These are phyloP conservation scores for Oreochromis mossambicus DNA, from an alignment of 2,797 vertebrate genomes.

Conservation along the genomic window DNA sequence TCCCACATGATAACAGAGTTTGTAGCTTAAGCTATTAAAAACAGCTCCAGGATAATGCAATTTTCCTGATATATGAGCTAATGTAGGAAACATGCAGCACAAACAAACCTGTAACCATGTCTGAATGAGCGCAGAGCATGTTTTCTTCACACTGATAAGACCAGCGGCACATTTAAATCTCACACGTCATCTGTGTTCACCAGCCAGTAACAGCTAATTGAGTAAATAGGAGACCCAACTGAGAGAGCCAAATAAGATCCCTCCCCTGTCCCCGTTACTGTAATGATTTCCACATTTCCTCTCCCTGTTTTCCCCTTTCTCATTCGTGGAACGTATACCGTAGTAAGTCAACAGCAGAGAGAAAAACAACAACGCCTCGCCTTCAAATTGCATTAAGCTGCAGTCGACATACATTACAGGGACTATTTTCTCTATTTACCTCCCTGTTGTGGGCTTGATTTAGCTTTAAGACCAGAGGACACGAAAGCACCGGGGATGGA, in stretches of 20 bases:
- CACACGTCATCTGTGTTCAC: conserved; percentile 46
- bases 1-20: neutral
- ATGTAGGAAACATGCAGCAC: conserved; percentile 37
- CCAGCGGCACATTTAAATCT: conserved; percentile 9
- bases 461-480: neutral
- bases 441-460: neutral
- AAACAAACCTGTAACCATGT: conserved; percentile 23
- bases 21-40: conserved; percentile 32
- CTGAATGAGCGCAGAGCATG: neutral
- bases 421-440: neutral
- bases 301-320: conserved; percentile 11
- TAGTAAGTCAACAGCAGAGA: conserved; percentile 39
- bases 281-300: conserved; percentile 76
- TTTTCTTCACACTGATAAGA: conserved; percentile 32
- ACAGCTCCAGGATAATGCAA: conserved; percentile 4
- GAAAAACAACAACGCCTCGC: conserved; percentile 51
- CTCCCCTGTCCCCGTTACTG: conserved; percentile 57
- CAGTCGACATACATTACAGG: neutral
- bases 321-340: conserved; percentile 47
- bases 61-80: conserved; percentile 62
- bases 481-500: conserved; percentile 26
- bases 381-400: conserved; percentile 6
- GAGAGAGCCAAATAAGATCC: conserved; percentile 58
- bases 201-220: conserved; percentile 58
- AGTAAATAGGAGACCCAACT: conserved; percentile 61